Conservation (phyloP, 2,113 vertebrate species). For the Pangasianodon gigas region DNA sequence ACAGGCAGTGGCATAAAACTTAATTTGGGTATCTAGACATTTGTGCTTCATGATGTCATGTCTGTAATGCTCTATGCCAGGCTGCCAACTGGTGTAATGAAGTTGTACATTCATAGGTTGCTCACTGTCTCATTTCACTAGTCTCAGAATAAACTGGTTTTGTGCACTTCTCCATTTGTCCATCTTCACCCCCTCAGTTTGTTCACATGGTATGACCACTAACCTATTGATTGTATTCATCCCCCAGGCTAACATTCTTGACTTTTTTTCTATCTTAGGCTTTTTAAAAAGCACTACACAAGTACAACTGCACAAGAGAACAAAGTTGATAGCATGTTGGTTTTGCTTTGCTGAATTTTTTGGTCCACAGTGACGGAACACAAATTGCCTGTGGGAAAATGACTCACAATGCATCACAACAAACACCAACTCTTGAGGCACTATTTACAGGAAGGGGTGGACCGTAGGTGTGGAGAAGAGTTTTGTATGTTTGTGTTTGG, state of each 20-base stretch:
- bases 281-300: conserved; percentile 19
- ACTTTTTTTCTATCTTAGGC: background rate
- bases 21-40: background rate
- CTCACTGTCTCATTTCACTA: background rate
- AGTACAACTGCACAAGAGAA: background rate
- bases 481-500: conserved; percentile 7
- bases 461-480: background rate
- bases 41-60: conserved; percentile 19
- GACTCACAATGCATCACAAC: conserved; percentile 9
- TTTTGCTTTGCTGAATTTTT: background rate
- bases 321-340: background rate
- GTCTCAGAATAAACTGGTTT: background rate
- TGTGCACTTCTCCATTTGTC: background rate
- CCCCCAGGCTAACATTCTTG: background rate
- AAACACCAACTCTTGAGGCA: background rate
- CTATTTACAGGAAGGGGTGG: background rate
- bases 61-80: background rate
- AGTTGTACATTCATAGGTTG: background rate
- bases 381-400: background rate
- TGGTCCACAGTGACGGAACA: background rate
- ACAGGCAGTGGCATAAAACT: background rate
- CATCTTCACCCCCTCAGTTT: background rate
- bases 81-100: conserved; percentile 14
- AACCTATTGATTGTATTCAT: background rate
- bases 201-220: conserved; percentile 1